A percentile compares a stretch with the other conserved stretches of the same genome.
Evolutionary conservation across 2,113 vertebrate species (phyloP).

Genomic region (Colius striatus): DNA sequence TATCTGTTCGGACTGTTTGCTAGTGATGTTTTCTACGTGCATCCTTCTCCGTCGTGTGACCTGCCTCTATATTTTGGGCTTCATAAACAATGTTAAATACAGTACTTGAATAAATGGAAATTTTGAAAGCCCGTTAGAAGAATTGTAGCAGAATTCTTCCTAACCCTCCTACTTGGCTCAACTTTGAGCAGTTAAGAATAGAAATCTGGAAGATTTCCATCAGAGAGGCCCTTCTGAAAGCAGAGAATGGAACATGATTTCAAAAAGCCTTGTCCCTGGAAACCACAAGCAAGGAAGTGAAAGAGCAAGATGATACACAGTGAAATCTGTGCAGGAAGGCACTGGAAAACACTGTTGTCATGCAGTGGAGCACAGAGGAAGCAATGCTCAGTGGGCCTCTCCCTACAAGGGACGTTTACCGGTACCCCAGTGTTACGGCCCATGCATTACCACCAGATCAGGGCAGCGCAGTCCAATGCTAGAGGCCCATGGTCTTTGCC

Average conservation of each 20-base stretch:
- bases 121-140: background rate
- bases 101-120: background rate
- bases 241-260: background rate
- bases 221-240: conserved; percentile 2
- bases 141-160: background rate
- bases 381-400: background rate
- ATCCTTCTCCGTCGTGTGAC: background rate
- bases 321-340: background rate
- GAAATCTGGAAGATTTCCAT: background rate
- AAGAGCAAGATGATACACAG: background rate
- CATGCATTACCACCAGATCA: accelerated
- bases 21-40: background rate
- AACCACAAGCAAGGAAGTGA: conserved; percentile 6
- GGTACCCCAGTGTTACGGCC: background rate
- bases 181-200: background rate
- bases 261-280: background rate
- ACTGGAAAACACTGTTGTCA: background rate
- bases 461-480: background rate
- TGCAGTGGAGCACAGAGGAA: background rate
- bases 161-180: background rate
- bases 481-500: accelerated
- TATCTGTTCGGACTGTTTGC: background rate
- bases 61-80: background rate
- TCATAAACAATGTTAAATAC: background rate
- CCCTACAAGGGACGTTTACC: background rate